These are phyloP conservation scores for Ooceraea biroi DNA, from an alignment of 1,140 invertebrate species.

Conservation along the genomic window DNA sequence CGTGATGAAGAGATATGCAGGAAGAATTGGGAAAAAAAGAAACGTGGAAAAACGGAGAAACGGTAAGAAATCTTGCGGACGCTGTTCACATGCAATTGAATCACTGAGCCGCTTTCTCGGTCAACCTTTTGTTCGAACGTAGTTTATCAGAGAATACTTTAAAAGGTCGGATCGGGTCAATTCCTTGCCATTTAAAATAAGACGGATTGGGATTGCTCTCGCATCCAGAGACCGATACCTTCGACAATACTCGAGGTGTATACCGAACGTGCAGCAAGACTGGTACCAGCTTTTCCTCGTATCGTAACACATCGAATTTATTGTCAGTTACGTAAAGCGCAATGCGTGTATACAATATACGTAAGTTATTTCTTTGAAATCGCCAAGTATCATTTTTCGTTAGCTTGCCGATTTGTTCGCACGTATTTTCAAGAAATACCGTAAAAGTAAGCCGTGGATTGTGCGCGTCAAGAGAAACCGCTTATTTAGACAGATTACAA, in stretches of 20 bases:
- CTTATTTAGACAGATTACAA: slow-evolving; percentile 1
- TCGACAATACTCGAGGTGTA: neutral
- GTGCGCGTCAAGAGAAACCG: neutral
- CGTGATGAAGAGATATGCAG: slow-evolving; percentile 22
- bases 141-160: slow-evolving; percentile 65
- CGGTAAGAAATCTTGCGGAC: slow-evolving; percentile 42
- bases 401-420: neutral
- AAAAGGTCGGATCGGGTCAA: slow-evolving; percentile 58
- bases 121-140: slow-evolving; percentile 60
- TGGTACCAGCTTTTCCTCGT: slow-evolving; percentile 41
- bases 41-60: neutral
- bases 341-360: neutral
- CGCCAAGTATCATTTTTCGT: neutral
- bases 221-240: slow-evolving; percentile 38
- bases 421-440: neutral
- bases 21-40: slow-evolving; percentile 24
- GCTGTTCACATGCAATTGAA: slow-evolving; percentile 54
- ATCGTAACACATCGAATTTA: slow-evolving; percentile 67
- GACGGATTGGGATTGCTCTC: slow-evolving; percentile 44
- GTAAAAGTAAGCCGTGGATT: neutral
- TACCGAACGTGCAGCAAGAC: slow-evolving; percentile 35
- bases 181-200: slow-evolving; percentile 64
- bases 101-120: slow-evolving; percentile 25
- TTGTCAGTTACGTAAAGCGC: slow-evolving; percentile 29
- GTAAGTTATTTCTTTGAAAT: slow-evolving; percentile 41